Percentiles rank a stretch among this genome's conserved stretches.
Conservation (phyloP, 2,797 vertebrate genomes). For the Ficedula albicollis region DNA sequence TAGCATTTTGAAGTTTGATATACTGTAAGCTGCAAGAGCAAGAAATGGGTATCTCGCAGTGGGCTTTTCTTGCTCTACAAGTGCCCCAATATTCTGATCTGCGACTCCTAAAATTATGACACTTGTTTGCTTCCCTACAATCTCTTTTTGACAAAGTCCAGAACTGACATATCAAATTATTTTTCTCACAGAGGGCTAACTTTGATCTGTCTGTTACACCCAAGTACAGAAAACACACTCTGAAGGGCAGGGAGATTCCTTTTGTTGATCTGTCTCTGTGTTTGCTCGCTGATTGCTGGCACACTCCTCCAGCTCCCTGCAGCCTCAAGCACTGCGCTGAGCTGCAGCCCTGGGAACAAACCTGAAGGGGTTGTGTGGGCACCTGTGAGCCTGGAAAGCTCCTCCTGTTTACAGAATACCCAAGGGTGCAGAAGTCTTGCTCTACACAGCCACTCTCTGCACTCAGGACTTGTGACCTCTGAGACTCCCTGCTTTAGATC, state of each 20-base stretch:
- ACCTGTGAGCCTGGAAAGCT: not conserved
- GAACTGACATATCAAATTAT: not conserved
- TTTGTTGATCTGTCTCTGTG: fast-evolving
- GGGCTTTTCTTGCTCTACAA: not conserved
- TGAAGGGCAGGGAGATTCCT: not conserved
- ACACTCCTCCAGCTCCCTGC: not conserved
- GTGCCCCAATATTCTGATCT: not conserved
- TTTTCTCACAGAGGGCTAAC: not conserved
- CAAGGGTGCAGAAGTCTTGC: not conserved
- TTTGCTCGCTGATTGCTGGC: too few species aligned
- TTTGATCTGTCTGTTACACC: not conserved
- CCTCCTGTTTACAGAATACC: not conserved
- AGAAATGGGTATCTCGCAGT: fast-evolving
- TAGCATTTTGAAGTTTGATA: not conserved
- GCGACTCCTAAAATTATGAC: not conserved
- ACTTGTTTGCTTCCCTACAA: not conserved
- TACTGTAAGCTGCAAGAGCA: not conserved
- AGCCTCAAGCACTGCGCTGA: fast-evolving
- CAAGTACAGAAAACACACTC: fast-evolving
- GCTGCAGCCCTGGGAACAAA: not conserved
- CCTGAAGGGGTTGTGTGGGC: not conserved
- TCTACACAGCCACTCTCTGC: not conserved
- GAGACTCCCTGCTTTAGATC: not conserved
- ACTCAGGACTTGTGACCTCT: not conserved
- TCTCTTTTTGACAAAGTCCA: not conserved